phyloP scores from a whole-genome alignment of 2,797 vertebrate genomes.

The Gastrophryne carolinensis region DNA sequence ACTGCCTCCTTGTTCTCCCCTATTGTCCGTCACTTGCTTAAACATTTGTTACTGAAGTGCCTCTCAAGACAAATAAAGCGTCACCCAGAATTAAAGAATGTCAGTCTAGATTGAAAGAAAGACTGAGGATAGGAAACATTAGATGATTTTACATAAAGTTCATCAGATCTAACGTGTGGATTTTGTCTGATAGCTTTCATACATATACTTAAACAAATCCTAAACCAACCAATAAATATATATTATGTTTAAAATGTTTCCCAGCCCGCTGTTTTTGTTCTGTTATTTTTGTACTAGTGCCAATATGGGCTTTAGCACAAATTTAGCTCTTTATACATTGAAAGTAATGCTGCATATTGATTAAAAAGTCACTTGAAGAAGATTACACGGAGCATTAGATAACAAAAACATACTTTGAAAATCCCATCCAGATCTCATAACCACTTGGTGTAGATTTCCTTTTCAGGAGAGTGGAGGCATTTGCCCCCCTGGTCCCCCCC shows the following conservation, averaged over 20 bases:
- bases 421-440: slow-evolving; percentile 7
- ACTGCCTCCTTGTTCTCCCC: slow-evolving; percentile 78
- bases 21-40: slow-evolving; percentile 79
- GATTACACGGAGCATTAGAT: slow-evolving; percentile 16
- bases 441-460: slow-evolving; percentile 33
- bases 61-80: slow-evolving; percentile 79
- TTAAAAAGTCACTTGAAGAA: slow-evolving; percentile 15
- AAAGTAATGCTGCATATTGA: slow-evolving; percentile 1
- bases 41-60: slow-evolving; percentile 80
- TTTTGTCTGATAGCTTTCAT: background rate
- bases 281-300: background rate
- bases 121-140: slow-evolving; percentile 57
- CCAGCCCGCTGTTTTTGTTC: background rate
- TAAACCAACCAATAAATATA: background rate
- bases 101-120: slow-evolving; percentile 57
- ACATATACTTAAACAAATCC: background rate
- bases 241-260: background rate
- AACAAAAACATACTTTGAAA: slow-evolving; percentile 15
- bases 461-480: slow-evolving; percentile 26
- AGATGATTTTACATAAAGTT: slow-evolving; percentile 62
- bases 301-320: background rate
- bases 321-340: background rate
- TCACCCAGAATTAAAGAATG: slow-evolving; percentile 70
- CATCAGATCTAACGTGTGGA: slow-evolving; percentile 36
- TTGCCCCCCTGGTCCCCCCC: slow-evolving; percentile 47